These are phyloP conservation scores for Geococcyx californianus DNA, from an alignment of 2,113 vertebrate species.

Conservation along the genomic window DNA sequence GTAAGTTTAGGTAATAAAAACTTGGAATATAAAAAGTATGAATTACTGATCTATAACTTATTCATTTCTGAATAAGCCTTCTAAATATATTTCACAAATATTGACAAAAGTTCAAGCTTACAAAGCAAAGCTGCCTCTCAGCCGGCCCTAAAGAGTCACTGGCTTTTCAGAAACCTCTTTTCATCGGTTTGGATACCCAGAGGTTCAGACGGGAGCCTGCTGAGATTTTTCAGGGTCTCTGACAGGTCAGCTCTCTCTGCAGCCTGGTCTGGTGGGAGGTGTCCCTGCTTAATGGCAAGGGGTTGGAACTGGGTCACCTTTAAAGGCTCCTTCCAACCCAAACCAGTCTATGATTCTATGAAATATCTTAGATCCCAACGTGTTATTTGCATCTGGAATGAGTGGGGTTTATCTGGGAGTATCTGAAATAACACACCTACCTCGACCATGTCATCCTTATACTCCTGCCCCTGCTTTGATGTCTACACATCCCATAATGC, in stretches of 20 bases:
- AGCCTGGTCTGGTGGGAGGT: too few relatives aligned
- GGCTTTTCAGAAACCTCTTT: background rate
- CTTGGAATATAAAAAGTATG: conserved; percentile 62
- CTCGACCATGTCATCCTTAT: background rate
- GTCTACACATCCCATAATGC: background rate
- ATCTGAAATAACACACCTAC: background rate
- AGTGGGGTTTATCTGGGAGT: background rate
- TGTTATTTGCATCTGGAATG: background rate
- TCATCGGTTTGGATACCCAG: background rate
- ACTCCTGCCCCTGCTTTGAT: background rate
- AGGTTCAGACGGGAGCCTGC: background rate
- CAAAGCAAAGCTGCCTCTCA: background rate
- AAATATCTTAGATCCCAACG: background rate
- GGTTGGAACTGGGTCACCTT: too few relatives aligned
- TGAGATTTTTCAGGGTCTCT: background rate
- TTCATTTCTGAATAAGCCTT: conserved; percentile 48
- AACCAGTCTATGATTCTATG: too few relatives aligned
- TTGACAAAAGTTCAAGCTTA: conserved; percentile 59
- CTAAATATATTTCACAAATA: conserved; percentile 69
- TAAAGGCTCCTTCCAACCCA: too few relatives aligned
- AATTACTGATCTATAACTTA: conserved; percentile 73
- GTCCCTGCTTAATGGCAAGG: too few relatives aligned
- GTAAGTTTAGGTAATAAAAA: conserved; percentile 77
- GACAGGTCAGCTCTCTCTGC: background rate
- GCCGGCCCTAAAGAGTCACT: background rate